Percentiles rank a stretch among this genome's conserved stretches.
Conservation (phyloP, 2,797 vertebrate genomes). For the Lacerta viridis region DNA sequence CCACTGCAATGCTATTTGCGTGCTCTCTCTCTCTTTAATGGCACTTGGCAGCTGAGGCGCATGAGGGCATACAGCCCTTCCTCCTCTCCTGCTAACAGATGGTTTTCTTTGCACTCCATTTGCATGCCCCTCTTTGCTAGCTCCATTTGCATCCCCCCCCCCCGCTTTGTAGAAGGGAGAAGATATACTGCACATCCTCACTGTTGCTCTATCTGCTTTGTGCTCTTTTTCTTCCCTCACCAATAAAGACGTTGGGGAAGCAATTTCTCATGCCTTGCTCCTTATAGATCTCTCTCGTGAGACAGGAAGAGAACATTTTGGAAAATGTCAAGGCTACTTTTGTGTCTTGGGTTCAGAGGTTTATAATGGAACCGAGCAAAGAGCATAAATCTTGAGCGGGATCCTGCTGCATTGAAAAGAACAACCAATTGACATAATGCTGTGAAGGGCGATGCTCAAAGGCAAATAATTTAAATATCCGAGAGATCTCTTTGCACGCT, state of each 20-base stretch:
- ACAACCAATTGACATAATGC: not conserved
- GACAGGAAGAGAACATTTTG: conserved; percentile 17
- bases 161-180: not conserved
- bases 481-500: not conserved
- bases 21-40: conserved; percentile 2
- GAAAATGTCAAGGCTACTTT: conserved; percentile 37
- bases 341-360: conserved; percentile 17
- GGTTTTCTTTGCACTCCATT: not conserved
- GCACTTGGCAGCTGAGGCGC: not conserved
- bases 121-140: not conserved
- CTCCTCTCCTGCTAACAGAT: not conserved
- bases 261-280: conserved; percentile 30
- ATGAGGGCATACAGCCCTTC: not conserved
- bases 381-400: not conserved
- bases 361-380: conserved; percentile 26
- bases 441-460: not conserved
- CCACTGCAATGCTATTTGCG: not conserved
- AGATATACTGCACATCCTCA: not conserved
- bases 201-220: not conserved
- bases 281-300: conserved; percentile 17
- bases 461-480: conserved; percentile 3
- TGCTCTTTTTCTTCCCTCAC: not conserved
- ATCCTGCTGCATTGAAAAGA: not conserved
- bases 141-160: too few species aligned
- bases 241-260: not conserved